Evolutionary conservation across 2,113 vertebrate genomes (phyloP).

Genomic region (Urocynchramus pylzowi): DNA sequence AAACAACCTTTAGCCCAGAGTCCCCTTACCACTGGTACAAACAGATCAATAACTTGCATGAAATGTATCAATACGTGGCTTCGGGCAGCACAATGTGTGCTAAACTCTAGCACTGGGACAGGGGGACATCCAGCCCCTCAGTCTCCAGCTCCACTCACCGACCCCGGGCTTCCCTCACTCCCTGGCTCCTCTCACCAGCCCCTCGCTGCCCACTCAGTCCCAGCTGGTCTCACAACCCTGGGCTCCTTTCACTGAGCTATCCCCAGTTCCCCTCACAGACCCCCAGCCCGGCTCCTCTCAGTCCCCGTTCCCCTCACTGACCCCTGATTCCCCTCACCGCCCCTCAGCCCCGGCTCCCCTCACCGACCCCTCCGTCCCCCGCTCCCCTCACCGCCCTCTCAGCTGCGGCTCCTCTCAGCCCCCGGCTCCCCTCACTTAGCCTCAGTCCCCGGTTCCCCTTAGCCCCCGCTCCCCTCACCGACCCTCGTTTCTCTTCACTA

Average conservation of each 20-base stretch:
- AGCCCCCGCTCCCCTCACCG: rapidly evolving
- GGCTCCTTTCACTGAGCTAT: not conserved
- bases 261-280: not conserved
- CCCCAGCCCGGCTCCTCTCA: too few relatives aligned
- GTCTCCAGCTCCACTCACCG: not conserved
- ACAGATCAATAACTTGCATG: not conserved
- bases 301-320: not conserved
- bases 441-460: rapidly evolving
- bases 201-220: not conserved
- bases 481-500: not conserved
- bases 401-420: not conserved
- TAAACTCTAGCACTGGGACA: not conserved
- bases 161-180: not conserved
- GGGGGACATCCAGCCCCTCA: not conserved
- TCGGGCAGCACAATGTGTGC: not conserved
- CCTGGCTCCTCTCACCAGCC: not conserved
- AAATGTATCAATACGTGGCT: not conserved
- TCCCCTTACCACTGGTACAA: not conserved
- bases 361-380: not conserved
- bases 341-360: not conserved
- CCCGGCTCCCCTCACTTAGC: rapidly evolving
- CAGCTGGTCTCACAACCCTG: not conserved
- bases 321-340: not conserved
- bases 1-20: not conserved
- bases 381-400: not conserved